These are phyloP conservation scores for Eulimnadia texana DNA, from an alignment of 1,140 invertebrate species.

Conservation along the genomic window DNA sequence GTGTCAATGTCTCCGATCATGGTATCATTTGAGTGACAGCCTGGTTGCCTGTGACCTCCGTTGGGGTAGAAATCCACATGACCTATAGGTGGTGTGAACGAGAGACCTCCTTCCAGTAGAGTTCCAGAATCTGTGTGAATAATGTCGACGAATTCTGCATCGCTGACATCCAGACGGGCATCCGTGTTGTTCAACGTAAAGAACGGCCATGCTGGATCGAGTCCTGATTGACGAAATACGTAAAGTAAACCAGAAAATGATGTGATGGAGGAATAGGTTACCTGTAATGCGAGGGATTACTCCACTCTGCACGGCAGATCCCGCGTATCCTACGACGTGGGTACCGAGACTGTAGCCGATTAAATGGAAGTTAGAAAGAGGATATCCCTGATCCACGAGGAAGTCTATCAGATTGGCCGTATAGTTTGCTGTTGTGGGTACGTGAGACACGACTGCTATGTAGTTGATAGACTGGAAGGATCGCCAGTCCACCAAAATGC, in stretches of 20 bases:
- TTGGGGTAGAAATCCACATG: slow-evolving; percentile 47
- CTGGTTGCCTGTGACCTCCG: slow-evolving; percentile 47
- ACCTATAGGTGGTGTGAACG: slow-evolving; percentile 35
- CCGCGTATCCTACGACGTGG: slow-evolving; percentile 10
- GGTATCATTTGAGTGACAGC: slow-evolving; percentile 32
- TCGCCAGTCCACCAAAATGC: neutral
- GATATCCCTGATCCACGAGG: slow-evolving; percentile 15
- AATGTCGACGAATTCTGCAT: slow-evolving; percentile 40
- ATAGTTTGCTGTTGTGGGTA: neutral
- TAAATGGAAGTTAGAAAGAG: slow-evolving; percentile 18
- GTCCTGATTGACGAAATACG: neutral
- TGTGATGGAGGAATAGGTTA: neutral
- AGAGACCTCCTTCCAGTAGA: slow-evolving; percentile 34
- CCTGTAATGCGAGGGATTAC: slow-evolving; percentile 16
- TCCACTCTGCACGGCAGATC: slow-evolving; percentile 3
- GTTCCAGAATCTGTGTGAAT: slow-evolving; percentile 33
- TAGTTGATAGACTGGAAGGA: neutral
- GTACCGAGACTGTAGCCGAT: slow-evolving; percentile 14
- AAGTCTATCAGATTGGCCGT: slow-evolving; percentile 17
- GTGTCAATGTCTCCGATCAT: slow-evolving; percentile 21
- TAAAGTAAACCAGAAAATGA: neutral
- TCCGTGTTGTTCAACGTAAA: slow-evolving; percentile 6
- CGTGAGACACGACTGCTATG: neutral
- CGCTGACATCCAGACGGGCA: slow-evolving; percentile 30
- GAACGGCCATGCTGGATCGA: slow-evolving; percentile 4